Conservation (phyloP, 2,888 invertebrate species). For the Caenorhabditis sinica region DNA sequence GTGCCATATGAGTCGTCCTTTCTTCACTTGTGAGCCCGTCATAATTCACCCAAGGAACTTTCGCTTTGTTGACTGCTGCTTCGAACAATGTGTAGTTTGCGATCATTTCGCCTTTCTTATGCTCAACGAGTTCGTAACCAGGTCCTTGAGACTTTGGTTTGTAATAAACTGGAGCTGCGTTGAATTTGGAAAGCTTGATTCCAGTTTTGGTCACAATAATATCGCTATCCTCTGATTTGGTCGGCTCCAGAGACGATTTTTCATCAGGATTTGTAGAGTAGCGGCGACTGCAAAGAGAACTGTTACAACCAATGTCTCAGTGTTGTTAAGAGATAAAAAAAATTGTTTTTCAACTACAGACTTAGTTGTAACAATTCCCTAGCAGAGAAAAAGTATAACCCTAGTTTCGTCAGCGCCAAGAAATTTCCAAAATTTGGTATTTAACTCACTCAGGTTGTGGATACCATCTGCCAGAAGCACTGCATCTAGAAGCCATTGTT, state of each 20-base stretch:
- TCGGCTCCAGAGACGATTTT: constrained; percentile 24
- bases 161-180: constrained; percentile 77
- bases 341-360: constrained; percentile 2
- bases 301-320: constrained; percentile 50
- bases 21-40: constrained; percentile 78
- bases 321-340: neutral
- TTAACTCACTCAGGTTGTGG: constrained; percentile 81
- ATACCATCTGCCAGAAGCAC: constrained; percentile 81
- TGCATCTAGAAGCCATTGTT: constrained; percentile 45
- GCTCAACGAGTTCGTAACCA: constrained; percentile 73
- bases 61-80: constrained; percentile 77
- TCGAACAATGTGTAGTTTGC: constrained; percentile 82
- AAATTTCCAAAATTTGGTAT: neutral
- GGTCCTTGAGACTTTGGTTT: constrained; percentile 67
- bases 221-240: neutral
- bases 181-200: constrained; percentile 64
- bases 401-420: constrained; percentile 24
- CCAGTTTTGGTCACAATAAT: constrained; percentile 37
- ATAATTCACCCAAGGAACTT: constrained; percentile 77
- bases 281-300: constrained; percentile 62
- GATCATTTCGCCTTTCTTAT: constrained; percentile 76
- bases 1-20: constrained; percentile 78
- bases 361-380: constrained; percentile 59
- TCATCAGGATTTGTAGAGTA: constrained; percentile 51
- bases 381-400: neutral